These are phyloP conservation scores for Eupithecia tripunctaria DNA, from an alignment of 2,888 invertebrate genomes.

Conservation along the genomic window DNA sequence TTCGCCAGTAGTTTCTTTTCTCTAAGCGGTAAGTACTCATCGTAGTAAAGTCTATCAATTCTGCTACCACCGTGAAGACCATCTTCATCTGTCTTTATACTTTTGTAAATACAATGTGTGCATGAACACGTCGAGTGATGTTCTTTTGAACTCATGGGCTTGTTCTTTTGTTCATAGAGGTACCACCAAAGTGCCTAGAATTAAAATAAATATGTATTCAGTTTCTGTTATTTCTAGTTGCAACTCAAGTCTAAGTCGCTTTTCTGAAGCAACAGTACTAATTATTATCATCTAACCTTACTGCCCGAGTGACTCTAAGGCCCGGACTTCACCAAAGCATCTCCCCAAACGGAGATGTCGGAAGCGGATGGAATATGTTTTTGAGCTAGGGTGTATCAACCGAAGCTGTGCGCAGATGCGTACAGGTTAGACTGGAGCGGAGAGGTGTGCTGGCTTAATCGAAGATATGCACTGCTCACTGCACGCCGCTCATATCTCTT, in stretches of 20 bases:
- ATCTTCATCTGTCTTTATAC: not conserved
- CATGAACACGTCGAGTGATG: conserved; percentile 13
- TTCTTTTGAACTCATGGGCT: conserved; percentile 12
- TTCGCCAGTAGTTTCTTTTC: conserved; percentile 61
- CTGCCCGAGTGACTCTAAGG: not conserved
- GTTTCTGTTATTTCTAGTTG: not conserved
- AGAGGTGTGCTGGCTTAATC: too few species aligned
- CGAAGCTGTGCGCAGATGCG: too few species aligned
- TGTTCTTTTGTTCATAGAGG: not conserved
- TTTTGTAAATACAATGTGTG: conserved; percentile 9
- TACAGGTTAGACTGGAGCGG: too few species aligned
- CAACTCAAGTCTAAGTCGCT: not conserved
- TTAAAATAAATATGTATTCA: not conserved
- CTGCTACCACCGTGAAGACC: conserved; percentile 40
- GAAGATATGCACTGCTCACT: too few species aligned
- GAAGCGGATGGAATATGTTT: too few species aligned
- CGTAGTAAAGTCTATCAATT: conserved; percentile 55
- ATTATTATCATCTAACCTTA: not conserved
- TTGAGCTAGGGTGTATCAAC: too few species aligned
- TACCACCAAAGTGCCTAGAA: not conserved
- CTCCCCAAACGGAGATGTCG: too few species aligned
- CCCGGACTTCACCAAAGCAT: too few species aligned
- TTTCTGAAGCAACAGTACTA: not conserved
- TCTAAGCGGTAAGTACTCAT: conserved; percentile 57
- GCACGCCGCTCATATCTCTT: too few species aligned